Base-by-base conservation (phyloP, 2,797 vertebrate species). In the Gallirallus australis region DNA sequence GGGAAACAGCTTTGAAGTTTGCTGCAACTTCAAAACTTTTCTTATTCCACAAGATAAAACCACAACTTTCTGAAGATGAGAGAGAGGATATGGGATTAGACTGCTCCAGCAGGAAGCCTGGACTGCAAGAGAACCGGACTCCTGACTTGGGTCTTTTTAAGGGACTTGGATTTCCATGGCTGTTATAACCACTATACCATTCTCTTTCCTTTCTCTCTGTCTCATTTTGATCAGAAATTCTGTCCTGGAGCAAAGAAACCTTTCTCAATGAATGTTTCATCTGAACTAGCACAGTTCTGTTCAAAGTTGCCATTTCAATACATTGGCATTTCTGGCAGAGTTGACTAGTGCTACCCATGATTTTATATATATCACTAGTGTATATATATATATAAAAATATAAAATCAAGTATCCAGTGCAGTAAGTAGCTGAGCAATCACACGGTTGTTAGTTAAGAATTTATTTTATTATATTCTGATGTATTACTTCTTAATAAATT, bases 381-480 rank as follows among this genome's bases (percentile, higher is more conserved):
- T 35, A 7, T 35, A 35, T 35, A 35, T 11, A n/a, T 57, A 50
- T 50, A 50, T 48, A 40, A 20, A 24, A 18, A 61, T 68, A 87
- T 40, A 86, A 78, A 80, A 71, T 64, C 66, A 83, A 94, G 40
- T 70, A 86, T 59, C 35, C 40, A 72, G 70, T 65, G 42, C 37
- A 76, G 77, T 91, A 91, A 91, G 73, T 45, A 86, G 59, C 82
- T 82, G 66, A 90, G 68, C 84, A 94, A 90, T 89, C 91, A 93
- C 63, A 64, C 8, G 69, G 60, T 82, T 89, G 64, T 86, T 94
- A 94, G 14, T 16, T 72, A 89, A 4, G 13, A 66, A 45, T 89
- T 95, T 69, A 79, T 95, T 95, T 95, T 88, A 82, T 95, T 94
- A 77, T 75, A 80, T 94, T 85, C 82, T 88, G 82, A 92, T 92